Evolutionary conservation across 2,888 invertebrate genomes (phyloP).

Genomic region (Agonopterix heracliana): DNA sequence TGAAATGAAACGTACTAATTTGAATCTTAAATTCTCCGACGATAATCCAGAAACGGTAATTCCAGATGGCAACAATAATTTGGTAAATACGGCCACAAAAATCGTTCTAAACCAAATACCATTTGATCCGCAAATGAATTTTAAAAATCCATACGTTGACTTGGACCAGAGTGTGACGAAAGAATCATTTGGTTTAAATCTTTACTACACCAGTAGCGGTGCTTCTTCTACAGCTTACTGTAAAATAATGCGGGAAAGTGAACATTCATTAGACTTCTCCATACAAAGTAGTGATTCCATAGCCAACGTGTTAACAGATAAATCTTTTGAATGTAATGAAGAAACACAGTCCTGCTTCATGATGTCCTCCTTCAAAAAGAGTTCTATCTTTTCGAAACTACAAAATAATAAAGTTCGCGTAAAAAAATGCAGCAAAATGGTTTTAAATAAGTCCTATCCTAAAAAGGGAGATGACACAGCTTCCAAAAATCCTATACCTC

Average conservation of each 20-base stretch:
- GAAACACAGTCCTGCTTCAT: slow-evolving; percentile 40
- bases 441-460: slow-evolving; percentile 12
- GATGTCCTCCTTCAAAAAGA: slow-evolving; percentile 37
- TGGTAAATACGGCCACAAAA: too few relatives aligned
- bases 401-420: slow-evolving; percentile 26
- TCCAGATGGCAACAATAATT: too few relatives aligned
- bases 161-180: background rate
- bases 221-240: slow-evolving; percentile 37
- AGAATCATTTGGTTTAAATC: slow-evolving; percentile 24
- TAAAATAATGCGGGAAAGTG: slow-evolving; percentile 23
- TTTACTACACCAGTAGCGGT: slow-evolving; percentile 37
- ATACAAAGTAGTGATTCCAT: slow-evolving; percentile 27
- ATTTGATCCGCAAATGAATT: slow-evolving; percentile 5
- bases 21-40: slow-evolving; percentile 35
- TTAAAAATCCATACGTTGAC: slow-evolving; percentile 10
- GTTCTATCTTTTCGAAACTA: slow-evolving; percentile 18
- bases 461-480: slow-evolving; percentile 24
- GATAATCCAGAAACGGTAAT: background rate
- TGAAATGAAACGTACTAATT: slow-evolving; percentile 26
- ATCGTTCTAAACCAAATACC: too few relatives aligned
- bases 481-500: slow-evolving; percentile 35
- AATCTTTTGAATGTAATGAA: slow-evolving; percentile 21
- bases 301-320: slow-evolving; percentile 12
- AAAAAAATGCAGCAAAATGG: slow-evolving; percentile 20
- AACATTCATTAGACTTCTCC: slow-evolving; percentile 28